A percentile compares a stretch with the other conserved stretches of the same genome.
Evolutionary conservation across 2,888 invertebrate genomes (phyloP).

Genomic region (Euzophera pinguis): DNA sequence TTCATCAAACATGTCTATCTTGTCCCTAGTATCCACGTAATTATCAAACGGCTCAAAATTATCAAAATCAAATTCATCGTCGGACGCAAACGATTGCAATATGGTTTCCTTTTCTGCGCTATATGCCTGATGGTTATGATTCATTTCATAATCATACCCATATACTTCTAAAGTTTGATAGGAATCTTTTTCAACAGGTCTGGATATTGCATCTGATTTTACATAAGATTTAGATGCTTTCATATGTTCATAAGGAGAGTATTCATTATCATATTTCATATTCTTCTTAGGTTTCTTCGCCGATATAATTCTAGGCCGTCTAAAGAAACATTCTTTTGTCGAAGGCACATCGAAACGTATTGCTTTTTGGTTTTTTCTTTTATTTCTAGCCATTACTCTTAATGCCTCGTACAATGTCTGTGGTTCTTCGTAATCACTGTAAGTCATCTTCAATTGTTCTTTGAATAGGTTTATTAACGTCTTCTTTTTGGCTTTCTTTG

Average conservation of each 20-base stretch:
- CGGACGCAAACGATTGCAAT: neutral
- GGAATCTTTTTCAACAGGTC: slow-evolving; percentile 21
- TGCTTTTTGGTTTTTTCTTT: slow-evolving; percentile 24
- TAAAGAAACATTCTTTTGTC: slow-evolving; percentile 30
- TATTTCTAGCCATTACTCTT: slow-evolving; percentile 47
- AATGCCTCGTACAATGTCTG: slow-evolving; percentile 49
- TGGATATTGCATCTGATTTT: neutral
- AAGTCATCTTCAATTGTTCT: slow-evolving; percentile 35
- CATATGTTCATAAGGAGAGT: neutral
- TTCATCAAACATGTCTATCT: neutral
- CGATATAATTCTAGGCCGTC: slow-evolving; percentile 34
- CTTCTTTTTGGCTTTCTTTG: slow-evolving; percentile 33
- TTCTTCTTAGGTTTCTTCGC: slow-evolving; percentile 22
- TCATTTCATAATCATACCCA: slow-evolving; percentile 34
- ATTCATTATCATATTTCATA: slow-evolving; percentile 4
- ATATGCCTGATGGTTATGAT: neutral
- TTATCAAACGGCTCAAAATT: neutral
- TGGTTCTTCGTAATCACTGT: slow-evolving; percentile 37
- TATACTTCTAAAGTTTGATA: slow-evolving; percentile 41
- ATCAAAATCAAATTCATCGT: neutral
- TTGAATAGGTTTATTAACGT: slow-evolving; percentile 43
- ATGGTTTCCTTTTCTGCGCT: neutral
- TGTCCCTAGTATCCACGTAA: neutral
- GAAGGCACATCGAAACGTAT: slow-evolving; percentile 11
- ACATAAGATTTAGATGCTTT: neutral